Conservation (phyloP, 1,140 invertebrate genomes). For the Drosophila melanica region DNA sequence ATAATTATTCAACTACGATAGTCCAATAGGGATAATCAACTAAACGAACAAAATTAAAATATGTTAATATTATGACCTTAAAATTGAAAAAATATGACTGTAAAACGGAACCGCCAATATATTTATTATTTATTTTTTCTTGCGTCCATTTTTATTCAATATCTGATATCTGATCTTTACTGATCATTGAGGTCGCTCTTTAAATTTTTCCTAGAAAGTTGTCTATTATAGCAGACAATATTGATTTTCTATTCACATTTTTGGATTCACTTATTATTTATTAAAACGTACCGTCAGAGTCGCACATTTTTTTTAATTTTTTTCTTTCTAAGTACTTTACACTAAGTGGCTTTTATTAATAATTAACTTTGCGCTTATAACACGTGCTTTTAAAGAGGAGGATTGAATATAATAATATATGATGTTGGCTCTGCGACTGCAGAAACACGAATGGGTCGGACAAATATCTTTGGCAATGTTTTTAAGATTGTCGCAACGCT, state of each 20-base stretch:
- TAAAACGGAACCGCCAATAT: too few species aligned
- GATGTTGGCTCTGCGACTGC: slow-evolving; percentile 22
- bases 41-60: too few species aligned
- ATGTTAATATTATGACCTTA: too few species aligned
- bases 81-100: too few species aligned
- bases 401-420: not conserved
- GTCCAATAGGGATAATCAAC: too few species aligned
- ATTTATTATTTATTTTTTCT: too few species aligned
- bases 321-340: slow-evolving; percentile 13
- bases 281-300: slow-evolving; percentile 37
- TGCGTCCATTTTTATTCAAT: too few species aligned
- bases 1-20: too few species aligned
- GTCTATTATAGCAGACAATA: not conserved
- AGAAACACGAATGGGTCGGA: slow-evolving; percentile 16
- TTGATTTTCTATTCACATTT: slow-evolving; percentile 21
- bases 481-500: not conserved
- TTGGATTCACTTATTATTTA: slow-evolving; percentile 21
- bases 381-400: slow-evolving; percentile 25
- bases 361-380: slow-evolving; percentile 8
- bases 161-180: not conserved
- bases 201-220: slow-evolving; percentile 1
- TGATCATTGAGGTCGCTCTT: not conserved
- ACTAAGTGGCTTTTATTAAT: slow-evolving; percentile 16
- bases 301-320: slow-evolving; percentile 22
- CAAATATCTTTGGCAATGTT: slow-evolving; percentile 7